Evolutionary conservation across 2,797 vertebrate species (phyloP).

Genomic region (Paedocypris micromegethes): DNA sequence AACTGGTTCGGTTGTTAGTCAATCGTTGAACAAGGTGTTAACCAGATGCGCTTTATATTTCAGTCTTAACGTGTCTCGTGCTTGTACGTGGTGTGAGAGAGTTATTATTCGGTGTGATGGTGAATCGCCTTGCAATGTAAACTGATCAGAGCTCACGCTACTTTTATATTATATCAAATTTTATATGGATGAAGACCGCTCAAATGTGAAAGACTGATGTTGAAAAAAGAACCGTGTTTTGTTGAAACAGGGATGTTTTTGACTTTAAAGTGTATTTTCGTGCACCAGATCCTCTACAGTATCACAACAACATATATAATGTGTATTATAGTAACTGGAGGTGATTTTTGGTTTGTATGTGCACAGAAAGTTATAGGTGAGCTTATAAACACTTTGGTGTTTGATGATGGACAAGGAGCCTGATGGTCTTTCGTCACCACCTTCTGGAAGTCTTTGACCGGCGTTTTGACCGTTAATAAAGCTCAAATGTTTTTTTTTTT

Average conservation of each 20-base stretch:
- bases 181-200: constrained; percentile 16
- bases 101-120: too few species aligned
- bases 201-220: background rate
- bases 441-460: too few species aligned
- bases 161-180: constrained; percentile 32
- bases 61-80: too few species aligned
- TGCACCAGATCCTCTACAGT: background rate
- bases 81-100: too few species aligned
- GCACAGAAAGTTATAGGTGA: constrained; percentile 21
- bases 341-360: constrained; percentile 18
- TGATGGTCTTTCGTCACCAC: too few species aligned
- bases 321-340: constrained; percentile 56
- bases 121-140: constrained; percentile 18
- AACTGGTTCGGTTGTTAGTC: too few species aligned
- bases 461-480: too few species aligned
- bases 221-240: too few species aligned
- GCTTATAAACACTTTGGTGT: constrained; percentile 23
- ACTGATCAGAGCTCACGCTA: constrained; percentile 6
- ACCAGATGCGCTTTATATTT: too few species aligned
- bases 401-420: constrained; percentile 14
- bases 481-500: too few species aligned
- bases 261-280: background rate
- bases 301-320: constrained; percentile 9
- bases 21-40: too few species aligned
- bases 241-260: too few species aligned